Percentiles rank a stretch among this genome's conserved stretches.
These are phyloP conservation scores for Falco punctatus DNA, from an alignment of 2,113 vertebrate genomes.

Conservation along the genomic window DNA sequence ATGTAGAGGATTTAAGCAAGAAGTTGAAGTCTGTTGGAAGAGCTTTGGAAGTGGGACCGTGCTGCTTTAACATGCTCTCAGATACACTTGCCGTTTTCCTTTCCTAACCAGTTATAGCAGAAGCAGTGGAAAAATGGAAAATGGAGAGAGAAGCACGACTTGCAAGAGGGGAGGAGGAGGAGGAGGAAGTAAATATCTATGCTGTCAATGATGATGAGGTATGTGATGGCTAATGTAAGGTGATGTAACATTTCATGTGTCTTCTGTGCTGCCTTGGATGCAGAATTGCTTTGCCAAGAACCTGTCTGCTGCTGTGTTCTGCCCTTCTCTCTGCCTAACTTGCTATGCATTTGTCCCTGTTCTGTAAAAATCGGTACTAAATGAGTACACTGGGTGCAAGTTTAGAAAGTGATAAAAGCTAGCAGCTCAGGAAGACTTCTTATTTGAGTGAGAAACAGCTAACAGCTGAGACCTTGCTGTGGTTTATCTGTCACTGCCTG, in stretches of 20 bases:
- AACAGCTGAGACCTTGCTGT: not conserved
- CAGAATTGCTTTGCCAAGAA: not conserved
- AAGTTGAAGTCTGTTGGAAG: not conserved
- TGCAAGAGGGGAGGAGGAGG: constrained; percentile 80
- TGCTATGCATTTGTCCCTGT: not conserved
- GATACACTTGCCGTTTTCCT: not conserved
- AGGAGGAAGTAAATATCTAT: constrained; percentile 93
- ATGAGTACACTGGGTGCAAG: not conserved
- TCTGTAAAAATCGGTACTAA: not conserved
- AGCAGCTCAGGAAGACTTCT: not conserved
- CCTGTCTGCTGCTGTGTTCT: not conserved
- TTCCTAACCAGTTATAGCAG: constrained; percentile 78
- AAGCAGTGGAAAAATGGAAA: constrained; percentile 89
- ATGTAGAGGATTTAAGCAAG: not conserved
- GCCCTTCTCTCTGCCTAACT: not conserved
- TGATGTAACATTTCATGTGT: not conserved
- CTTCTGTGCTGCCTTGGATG: not conserved
- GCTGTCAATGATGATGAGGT: constrained; percentile 86
- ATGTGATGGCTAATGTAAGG: not conserved
- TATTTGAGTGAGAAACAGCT: not conserved
- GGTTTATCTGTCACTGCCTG: not conserved
- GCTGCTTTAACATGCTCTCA: not conserved
- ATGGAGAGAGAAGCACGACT: constrained; percentile 82
- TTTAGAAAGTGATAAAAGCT: not conserved
- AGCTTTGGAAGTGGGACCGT: not conserved